A percentile compares a stretch with the other conserved stretches of the same genome.
These are phyloP conservation scores for Pandion haliaetus DNA, from an alignment of 2,113 vertebrate genomes.

Conservation along the genomic window DNA sequence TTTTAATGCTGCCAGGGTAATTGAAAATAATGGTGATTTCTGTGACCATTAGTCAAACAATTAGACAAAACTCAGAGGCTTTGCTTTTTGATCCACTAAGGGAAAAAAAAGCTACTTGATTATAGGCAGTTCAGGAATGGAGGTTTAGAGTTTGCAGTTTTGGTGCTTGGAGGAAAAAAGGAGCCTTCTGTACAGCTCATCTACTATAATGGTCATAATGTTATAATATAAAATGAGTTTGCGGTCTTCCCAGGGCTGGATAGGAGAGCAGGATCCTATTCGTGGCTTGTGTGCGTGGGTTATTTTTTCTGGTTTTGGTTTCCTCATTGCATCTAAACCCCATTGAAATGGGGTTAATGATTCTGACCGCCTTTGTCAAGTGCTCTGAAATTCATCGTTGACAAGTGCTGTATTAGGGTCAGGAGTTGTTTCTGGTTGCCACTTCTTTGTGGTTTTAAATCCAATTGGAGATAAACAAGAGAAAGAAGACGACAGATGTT, in stretches of 20 bases:
- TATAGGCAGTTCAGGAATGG: neutral
- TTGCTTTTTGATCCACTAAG: neutral
- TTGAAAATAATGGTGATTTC: neutral
- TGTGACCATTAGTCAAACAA: neutral
- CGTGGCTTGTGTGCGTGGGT: accelerated
- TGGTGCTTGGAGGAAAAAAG: neutral
- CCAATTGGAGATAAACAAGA: neutral
- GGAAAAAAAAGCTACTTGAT: neutral
- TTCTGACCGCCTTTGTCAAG: neutral
- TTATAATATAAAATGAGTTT: neutral
- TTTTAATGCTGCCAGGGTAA: neutral
- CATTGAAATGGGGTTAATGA: neutral
- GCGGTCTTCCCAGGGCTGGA: neutral
- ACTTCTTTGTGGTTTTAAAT: neutral
- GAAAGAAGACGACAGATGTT: neutral
- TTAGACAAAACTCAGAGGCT: neutral
- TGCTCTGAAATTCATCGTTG: neutral
- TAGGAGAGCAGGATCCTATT: neutral
- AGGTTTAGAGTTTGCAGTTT: neutral
- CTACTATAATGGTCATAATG: neutral
- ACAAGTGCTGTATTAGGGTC: neutral
- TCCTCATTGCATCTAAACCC: neutral
- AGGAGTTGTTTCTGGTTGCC: neutral
- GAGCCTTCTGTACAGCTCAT: neutral
- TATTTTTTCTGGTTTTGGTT: neutral